Percentiles rank a stretch among this genome's conserved stretches.
These are phyloP conservation scores for Aphaenogaster floridana DNA, from an alignment of 1,140 invertebrate genomes.

Conservation along the genomic window DNA sequence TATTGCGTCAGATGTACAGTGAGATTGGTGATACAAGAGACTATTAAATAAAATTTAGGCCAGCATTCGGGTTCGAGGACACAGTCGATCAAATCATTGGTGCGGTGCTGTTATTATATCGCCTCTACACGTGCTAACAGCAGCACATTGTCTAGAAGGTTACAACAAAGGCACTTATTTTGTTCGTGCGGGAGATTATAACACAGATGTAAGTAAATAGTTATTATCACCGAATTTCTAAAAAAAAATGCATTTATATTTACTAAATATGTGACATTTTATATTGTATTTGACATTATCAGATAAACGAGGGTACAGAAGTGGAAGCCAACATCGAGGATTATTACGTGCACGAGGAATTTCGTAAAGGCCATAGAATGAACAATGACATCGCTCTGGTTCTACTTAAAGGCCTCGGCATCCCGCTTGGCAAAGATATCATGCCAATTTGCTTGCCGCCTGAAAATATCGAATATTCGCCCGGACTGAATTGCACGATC, in stretches of 20 bases:
- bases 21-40: neutral
- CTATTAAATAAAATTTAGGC: constrained; percentile 86
- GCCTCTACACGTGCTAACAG: constrained; percentile 91
- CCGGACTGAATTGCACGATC: constrained; percentile 91
- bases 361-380: constrained; percentile 89
- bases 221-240: neutral
- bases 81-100: constrained; percentile 89
- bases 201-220: constrained; percentile 87
- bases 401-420: constrained; percentile 89
- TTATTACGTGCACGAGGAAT: constrained; percentile 90
- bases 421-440: constrained; percentile 90
- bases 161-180: constrained; percentile 90
- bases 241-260: neutral
- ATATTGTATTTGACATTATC: neutral
- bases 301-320: constrained; percentile 89
- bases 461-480: constrained; percentile 85
- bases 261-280: neutral
- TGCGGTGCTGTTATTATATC: constrained; percentile 93
- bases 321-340: constrained; percentile 90
- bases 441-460: constrained; percentile 92
- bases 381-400: constrained; percentile 93
- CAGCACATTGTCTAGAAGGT: constrained; percentile 92
- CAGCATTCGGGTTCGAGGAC: constrained; percentile 89
- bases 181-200: constrained; percentile 91
- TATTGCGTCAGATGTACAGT: neutral